Evolutionary conservation across 2,113 vertebrate genomes (phyloP), one percentile per base, ranked within the genome.

Genomic region (Otis tarda): DNA sequence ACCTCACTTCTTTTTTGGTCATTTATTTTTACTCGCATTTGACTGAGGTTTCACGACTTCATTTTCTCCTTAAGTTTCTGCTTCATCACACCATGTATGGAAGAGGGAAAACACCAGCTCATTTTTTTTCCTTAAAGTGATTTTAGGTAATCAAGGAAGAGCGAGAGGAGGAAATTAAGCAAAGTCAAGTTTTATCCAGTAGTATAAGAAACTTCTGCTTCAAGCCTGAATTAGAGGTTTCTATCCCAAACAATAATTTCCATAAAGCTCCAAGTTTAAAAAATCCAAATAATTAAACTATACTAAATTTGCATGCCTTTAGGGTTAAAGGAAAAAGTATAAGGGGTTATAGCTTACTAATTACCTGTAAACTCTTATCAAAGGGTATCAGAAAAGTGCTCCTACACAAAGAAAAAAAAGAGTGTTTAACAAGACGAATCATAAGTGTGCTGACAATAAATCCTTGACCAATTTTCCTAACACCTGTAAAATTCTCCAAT

Each of bases 401-500:
- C 22, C 28, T 21, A 8, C 1, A 1, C 9, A 43, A 47, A 63
- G 14, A 39, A 79, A 60, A 57, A 52, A 59, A 56, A 50, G 31
- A 86, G 12, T 5, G 14, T 14, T 31, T 33, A 87, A 56, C 22
- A 78, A 55, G 33, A 81, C 0, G 2, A 64, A 33, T 50, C 19
- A 4, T 5, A 73, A 73, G 6, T 6, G 35, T 3, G 60, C 6
- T 5, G 0, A 55, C 8, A 9, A 45, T 64, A 84, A 93, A 50
- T 91, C 80, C 81, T 69, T 73, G 57, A 78, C 39, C 57, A 64
- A 89, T 95, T 89, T 89, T 82, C 41, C 60, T 92, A 94, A 95
- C 73, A 93, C 89, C 80, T 94, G 57, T 85, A 71, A 52, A 84
- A 85, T 71, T 92, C 35, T 61, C 60, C 33, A 52, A 43, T 4